Percentiles rank a stretch among this genome's conserved stretches.
These are phyloP conservation scores for Poecilia velifera DNA, from an alignment of 2,797 vertebrate genomes.

Conservation along the genomic window DNA sequence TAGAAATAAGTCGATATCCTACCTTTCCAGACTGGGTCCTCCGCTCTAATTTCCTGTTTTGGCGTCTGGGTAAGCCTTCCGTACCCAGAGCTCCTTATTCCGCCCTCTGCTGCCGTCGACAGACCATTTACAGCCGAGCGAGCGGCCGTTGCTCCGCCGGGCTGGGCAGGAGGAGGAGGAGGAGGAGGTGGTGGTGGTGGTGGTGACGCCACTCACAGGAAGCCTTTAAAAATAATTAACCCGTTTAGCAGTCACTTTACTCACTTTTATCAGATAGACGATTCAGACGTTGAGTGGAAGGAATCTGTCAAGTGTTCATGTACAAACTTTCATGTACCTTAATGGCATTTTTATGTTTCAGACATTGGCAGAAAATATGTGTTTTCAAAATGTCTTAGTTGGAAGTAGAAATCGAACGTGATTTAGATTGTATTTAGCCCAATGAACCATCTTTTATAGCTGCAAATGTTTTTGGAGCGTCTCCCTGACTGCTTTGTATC, in stretches of 20 bases:
- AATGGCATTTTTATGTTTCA: neutral
- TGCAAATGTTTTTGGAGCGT: neutral
- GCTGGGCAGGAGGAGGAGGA: neutral
- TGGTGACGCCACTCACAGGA: conserved; percentile 38
- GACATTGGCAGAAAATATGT: neutral
- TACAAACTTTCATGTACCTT: neutral
- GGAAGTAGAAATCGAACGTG: neutral
- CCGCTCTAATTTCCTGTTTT: conserved; percentile 41
- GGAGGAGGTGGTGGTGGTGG: neutral
- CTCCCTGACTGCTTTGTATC: neutral
- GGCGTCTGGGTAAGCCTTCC: conserved; percentile 6
- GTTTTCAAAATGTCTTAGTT: neutral
- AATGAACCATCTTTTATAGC: neutral
- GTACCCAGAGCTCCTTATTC: conserved; percentile 42
- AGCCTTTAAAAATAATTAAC: neutral
- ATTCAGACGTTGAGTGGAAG: neutral
- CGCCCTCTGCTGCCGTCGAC: conserved; percentile 34
- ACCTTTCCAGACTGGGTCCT: conserved; percentile 29
- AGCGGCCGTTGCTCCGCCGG: conserved; percentile 8
- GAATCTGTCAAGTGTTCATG: neutral
- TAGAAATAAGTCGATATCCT: conserved; percentile 15
- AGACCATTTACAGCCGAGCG: conserved; percentile 27
- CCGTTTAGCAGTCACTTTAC: neutral
- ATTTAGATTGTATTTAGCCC: neutral
- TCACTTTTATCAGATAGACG: neutral